These are phyloP conservation scores for Cotesia glomerata DNA, from an alignment of 1,140 invertebrate species.

Conservation along the genomic window DNA sequence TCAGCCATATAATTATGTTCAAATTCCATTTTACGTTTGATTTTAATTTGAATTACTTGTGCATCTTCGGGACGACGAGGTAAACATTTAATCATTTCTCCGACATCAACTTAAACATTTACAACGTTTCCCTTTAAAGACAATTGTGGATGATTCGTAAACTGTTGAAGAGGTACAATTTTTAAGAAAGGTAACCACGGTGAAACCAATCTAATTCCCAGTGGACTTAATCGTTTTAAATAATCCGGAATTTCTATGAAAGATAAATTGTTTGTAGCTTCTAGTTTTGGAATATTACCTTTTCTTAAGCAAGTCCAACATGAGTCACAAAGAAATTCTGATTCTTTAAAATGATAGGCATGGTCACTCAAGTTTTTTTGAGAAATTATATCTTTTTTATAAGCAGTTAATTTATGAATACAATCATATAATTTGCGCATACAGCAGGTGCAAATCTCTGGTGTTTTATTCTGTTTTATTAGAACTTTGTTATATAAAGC, in stretches of 20 bases:
- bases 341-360: neutral
- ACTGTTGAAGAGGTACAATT: constrained; percentile 10
- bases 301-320: constrained; percentile 1
- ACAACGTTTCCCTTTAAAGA: constrained; percentile 21
- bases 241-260: neutral
- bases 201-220: neutral
- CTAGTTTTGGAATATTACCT: constrained; percentile 1
- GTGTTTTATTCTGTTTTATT: neutral
- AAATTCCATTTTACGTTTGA: neutral
- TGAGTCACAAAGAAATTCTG: neutral
- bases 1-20: neutral
- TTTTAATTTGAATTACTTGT: neutral
- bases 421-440: neutral
- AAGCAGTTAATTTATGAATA: neutral
- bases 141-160: constrained; percentile 18
- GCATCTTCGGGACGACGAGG: constrained; percentile 1
- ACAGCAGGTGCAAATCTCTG: neutral
- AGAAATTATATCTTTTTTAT: neutral
- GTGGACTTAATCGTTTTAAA: neutral
- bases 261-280: neutral
- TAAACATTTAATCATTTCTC: constrained; percentile 11
- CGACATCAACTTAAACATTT: constrained; percentile 16
- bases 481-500: neutral
- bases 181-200: constrained; percentile 7
- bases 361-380: neutral